A percentile compares a stretch with the other conserved stretches of the same genome.
These are phyloP conservation scores for Nesoenas mayeri DNA, from an alignment of 2,113 vertebrate species.

Conservation along the genomic window DNA sequence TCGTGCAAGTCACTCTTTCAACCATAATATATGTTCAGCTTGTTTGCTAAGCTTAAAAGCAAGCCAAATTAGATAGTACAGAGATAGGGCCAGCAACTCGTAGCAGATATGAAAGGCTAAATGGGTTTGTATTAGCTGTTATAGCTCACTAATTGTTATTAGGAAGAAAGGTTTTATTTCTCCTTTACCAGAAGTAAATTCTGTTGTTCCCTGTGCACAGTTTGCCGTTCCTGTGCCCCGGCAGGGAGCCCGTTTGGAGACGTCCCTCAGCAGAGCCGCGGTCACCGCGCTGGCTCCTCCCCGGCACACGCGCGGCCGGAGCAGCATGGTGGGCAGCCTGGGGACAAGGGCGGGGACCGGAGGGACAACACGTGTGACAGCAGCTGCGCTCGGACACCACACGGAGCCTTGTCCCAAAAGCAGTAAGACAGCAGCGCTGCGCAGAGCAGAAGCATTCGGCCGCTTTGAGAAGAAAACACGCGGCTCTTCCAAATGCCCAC, in stretches of 20 bases:
- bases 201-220: background rate
- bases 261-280: no score
- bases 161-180: background rate
- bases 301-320: background rate
- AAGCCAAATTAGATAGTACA: background rate
- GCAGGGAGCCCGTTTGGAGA: background rate
- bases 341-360: no score
- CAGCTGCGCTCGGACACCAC: no score
- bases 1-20: background rate
- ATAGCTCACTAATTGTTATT: background rate
- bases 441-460: background rate
- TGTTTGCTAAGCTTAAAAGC: background rate
- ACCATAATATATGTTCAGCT: background rate
- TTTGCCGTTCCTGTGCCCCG: background rate
- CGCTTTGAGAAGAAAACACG: background rate
- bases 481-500: background rate
- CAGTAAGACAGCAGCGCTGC: background rate
- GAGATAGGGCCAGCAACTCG: background rate
- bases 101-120: background rate
- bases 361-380: no score
- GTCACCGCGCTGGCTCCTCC: background rate
- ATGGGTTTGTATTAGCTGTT: background rate
- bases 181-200: background rate
- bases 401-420: background rate
- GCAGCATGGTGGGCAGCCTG: background rate